Conservation (phyloP, 2,888 invertebrate genomes). For the Autographa gamma region DNA sequence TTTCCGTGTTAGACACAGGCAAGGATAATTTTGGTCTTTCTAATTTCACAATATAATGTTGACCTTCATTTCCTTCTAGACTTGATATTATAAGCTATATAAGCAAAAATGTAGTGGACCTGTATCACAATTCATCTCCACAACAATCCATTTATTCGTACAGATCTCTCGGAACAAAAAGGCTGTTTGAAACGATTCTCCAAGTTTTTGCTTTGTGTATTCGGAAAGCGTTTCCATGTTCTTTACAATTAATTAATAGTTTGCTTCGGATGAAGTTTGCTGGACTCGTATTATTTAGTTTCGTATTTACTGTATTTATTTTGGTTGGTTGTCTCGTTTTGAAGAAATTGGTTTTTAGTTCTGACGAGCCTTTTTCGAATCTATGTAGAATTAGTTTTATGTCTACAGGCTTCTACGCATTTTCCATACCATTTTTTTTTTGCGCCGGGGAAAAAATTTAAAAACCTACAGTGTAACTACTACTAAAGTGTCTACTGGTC, state of each 20-base stretch:
- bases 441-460: too few species aligned
- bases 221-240: slow-evolving; percentile 54
- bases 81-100: too few species aligned
- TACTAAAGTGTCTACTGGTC: too few species aligned
- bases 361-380: too few species aligned
- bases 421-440: too few species aligned
- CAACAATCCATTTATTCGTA: slow-evolving; percentile 31
- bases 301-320: background rate
- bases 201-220: slow-evolving; percentile 41
- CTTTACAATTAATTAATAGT: slow-evolving; percentile 52
- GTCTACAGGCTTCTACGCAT: too few species aligned
- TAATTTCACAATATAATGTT: too few species aligned
- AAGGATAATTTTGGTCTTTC: too few species aligned
- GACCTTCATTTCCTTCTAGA: too few species aligned
- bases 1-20: too few species aligned
- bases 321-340: background rate
- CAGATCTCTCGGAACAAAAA: slow-evolving; percentile 34
- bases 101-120: background rate
- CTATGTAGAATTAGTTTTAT: too few species aligned
- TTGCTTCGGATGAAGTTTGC: slow-evolving; percentile 33
- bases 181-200: slow-evolving; percentile 16
- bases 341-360: background rate
- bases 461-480: too few species aligned
- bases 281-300: slow-evolving; percentile 14
- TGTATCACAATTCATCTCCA: slow-evolving; percentile 5